phyloP scores from a whole-genome alignment of 2,888 invertebrate genomes.

The Euzetes globulus region DNA sequence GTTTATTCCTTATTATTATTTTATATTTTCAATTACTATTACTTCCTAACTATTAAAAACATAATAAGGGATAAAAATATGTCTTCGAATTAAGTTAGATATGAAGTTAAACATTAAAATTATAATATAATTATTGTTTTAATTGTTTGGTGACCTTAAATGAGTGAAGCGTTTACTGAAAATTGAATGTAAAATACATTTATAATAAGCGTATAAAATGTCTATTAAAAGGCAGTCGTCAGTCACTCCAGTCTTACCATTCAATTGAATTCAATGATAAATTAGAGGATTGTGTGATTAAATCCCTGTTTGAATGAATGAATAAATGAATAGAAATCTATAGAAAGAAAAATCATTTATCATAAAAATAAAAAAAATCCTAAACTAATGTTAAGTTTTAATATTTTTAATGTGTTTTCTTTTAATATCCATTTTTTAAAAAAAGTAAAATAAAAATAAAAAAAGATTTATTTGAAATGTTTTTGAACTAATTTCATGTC shows the following conservation, averaged over 20 bases:
- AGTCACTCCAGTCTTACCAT: background rate
- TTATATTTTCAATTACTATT: background rate
- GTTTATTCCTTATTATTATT: background rate
- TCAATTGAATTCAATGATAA: background rate
- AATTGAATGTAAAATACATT: background rate
- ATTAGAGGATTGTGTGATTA: background rate
- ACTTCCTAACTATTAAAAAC: background rate
- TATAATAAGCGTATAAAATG: too few relatives aligned
- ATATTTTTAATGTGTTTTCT: background rate
- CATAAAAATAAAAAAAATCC: too few relatives aligned
- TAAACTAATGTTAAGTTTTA: background rate
- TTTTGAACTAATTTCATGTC: too few relatives aligned
- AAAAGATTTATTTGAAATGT: too few relatives aligned
- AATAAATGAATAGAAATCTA: background rate
- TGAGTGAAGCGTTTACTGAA: background rate
- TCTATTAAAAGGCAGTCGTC: background rate
- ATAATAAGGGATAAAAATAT: background rate
- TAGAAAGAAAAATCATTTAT: background rate
- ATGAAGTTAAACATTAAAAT: background rate
- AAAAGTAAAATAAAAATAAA: background rate
- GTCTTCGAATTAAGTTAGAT: background rate
- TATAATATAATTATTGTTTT: background rate
- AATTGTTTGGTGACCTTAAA: conserved; percentile 1
- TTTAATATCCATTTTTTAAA: background rate
- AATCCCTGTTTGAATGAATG: background rate